Base-by-base conservation (phyloP, 2,797 vertebrate species). In the Tenualosa thibaudeaui region DNA sequence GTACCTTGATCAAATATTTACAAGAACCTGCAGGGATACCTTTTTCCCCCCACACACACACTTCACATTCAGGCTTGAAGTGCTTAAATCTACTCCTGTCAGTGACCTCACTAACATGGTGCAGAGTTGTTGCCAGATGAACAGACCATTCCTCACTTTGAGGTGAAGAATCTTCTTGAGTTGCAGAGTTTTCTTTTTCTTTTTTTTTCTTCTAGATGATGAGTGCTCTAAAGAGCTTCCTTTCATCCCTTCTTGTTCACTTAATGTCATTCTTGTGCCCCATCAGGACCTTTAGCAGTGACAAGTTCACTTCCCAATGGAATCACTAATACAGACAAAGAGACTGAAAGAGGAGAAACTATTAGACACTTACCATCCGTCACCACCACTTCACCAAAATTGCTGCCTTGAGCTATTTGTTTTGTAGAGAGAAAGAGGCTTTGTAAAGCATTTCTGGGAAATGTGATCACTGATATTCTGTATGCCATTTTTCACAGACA, bases 1-100 rank as follows among this genome's bases (percentile, higher is more conserved):
- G 89, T 88, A 86, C 87, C 87, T 87, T 86, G 81, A 92, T 92
- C 90, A 91, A 91, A 92, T 91, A 90, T 93, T 91, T 92, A 91
- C 88, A 86, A 87, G 88, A 82, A 87, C 83, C 86, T 84, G 83
- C 86, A 62, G 83, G 6, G 26, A 84, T 0, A 43, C 81, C 71
- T 26, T 46, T 58, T 87, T 85, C 50, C 58, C 56, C 85, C 58
- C 26, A 3, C 58, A 19, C 31, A 5, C 65, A 65, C 65, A 31
- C 65, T 37, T 62, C 58, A 62, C 58, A 8, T 62, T 62, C 22
- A 3, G n/a, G 7, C 58, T 62, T n/a, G 58, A 6, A 62, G 58
- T 62, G 58, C n/a, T 62, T 62, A 24, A 62, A 62, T 62, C 58
- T 62, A 62, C 58, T 24, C n/a, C n/a, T 62, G 58, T 62, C 58